These are phyloP conservation scores for Aeoliscus strigatus DNA, from an alignment of 2,797 vertebrate species.

Conservation along the genomic window DNA sequence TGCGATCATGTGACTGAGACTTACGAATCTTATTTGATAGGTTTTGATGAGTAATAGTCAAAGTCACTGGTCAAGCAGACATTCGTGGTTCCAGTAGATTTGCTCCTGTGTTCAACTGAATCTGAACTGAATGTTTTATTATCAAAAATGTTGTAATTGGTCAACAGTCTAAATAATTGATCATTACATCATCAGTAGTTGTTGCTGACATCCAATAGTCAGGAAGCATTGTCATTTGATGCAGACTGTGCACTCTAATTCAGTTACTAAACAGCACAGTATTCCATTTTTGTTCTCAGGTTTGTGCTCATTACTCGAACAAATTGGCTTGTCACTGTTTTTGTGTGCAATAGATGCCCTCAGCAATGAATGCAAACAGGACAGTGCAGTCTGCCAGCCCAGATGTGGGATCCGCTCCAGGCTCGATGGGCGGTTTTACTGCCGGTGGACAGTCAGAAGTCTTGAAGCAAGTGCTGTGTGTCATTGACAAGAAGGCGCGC, in stretches of 20 bases:
- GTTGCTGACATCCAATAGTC: no score
- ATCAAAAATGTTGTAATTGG: no score
- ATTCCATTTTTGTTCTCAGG: no score
- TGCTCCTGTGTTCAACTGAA: not conserved
- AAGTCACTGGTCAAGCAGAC: not conserved
- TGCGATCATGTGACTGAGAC: no score
- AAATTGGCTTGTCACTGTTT: not conserved
- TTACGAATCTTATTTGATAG: no score
- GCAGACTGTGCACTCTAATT: no score
- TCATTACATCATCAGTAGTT: no score
- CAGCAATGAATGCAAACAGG: slow-evolving; percentile 88
- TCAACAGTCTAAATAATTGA: no score
- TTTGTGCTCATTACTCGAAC: not conserved
- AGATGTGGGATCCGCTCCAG: slow-evolving; percentile 79
- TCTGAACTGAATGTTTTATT: not conserved
- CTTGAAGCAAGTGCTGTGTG: slow-evolving; percentile 90
- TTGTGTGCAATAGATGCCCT: slow-evolving; percentile 82
- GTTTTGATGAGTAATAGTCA: not conserved
- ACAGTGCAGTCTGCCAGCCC: slow-evolving; percentile 82
- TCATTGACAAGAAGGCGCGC: slow-evolving; percentile 94
- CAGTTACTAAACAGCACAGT: no score
- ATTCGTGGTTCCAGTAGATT: not conserved
- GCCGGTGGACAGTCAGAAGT: slow-evolving; percentile 81
- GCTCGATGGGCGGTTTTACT: slow-evolving; percentile 61
- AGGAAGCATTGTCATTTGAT: no score